These are phyloP conservation scores for Drosophila ercepeae DNA, from an alignment of 1,140 invertebrate species.

Conservation along the genomic window DNA sequence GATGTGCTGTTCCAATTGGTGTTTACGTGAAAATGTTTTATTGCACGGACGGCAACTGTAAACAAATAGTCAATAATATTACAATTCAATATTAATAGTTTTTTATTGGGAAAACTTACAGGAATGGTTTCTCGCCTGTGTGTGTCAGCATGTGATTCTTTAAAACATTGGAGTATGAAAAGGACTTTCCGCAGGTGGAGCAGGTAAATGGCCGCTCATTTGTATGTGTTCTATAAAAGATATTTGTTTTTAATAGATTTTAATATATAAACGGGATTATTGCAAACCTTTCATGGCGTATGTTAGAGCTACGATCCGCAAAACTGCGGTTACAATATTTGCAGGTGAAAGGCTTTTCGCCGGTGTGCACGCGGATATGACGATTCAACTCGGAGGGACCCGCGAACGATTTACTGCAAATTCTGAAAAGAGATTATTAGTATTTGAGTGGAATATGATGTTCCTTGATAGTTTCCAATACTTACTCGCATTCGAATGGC, in stretches of 20 bases:
- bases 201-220: conserved; percentile 90
- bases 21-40: conserved; percentile 81
- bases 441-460: neutral
- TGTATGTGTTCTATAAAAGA: conserved; percentile 86
- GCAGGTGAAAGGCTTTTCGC: conserved; percentile 87
- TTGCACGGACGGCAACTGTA: conserved; percentile 76
- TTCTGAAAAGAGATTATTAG: conserved; percentile 39
- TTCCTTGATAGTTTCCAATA: neutral
- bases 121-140: conserved; percentile 80
- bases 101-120: conserved; percentile 50
- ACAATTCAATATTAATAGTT: neutral
- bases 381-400: conserved; percentile 75
- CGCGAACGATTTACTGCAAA: conserved; percentile 74
- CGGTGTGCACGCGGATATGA: conserved; percentile 77
- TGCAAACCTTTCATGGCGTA: conserved; percentile 85
- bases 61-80: conserved; percentile 1
- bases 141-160: conserved; percentile 86
- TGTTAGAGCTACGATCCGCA: conserved; percentile 86
- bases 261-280: neutral
- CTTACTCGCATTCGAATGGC: conserved; percentile 79
- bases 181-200: conserved; percentile 88
- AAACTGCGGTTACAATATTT: conserved; percentile 89
- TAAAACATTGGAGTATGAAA: conserved; percentile 87
- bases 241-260: neutral
- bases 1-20: conserved; percentile 77